phyloP scores from a whole-genome alignment of 2,888 invertebrate genomes.

The Troglohyphantes excavatus region DNA sequence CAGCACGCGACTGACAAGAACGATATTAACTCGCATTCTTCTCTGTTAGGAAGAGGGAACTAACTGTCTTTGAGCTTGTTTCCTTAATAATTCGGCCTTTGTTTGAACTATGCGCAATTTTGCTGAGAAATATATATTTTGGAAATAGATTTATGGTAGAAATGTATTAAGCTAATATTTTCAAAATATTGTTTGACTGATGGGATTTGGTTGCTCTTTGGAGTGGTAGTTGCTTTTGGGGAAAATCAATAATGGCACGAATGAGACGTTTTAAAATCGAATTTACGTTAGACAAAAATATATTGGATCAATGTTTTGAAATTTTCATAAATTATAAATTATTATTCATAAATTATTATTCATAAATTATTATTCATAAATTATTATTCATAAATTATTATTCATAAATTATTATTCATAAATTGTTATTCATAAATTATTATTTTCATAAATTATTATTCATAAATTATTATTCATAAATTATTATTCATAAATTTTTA shows the following conservation, averaged over 20 bases:
- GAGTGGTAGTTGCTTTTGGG: neutral
- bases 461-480: no score
- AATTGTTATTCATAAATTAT: no score
- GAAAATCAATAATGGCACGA: neutral
- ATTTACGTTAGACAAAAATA: no score
- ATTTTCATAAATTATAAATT: no score
- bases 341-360: no score
- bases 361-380: no score
- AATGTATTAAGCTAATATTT: neutral
- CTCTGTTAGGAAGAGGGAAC: constrained; percentile 12
- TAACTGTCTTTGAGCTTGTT: neutral
- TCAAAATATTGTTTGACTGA: neutral
- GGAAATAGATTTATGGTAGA: constrained; percentile 5
- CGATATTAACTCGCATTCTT: constrained; percentile 19
- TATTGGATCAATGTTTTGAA: no score
- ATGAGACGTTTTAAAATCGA: neutral
- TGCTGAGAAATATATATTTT: neutral
- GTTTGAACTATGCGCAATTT: neutral
- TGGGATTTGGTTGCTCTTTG: neutral
- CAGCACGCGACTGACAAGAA: constrained; percentile 15
- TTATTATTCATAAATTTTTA: no score
- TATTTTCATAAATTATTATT: no score
- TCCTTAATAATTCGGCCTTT: neutral
- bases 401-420: no score
- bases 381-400: no score